Evolutionary conservation across 1,140 invertebrate genomes (phyloP), one percentile per base, ranked within the genome.

Genomic region (Orchestia grillus): DNA sequence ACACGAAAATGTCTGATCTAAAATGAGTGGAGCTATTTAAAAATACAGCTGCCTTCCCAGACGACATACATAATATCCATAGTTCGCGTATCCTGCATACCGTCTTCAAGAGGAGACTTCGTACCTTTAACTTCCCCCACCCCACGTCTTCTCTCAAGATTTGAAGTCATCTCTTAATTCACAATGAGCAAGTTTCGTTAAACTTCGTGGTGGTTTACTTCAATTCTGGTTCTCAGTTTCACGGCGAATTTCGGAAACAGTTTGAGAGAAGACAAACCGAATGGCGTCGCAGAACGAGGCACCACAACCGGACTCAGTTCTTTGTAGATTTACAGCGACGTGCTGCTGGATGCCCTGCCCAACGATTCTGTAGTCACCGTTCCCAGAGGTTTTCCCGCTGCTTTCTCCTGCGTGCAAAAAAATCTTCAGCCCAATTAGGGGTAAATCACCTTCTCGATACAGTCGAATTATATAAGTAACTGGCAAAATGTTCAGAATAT

Each of bases 331-430:
- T 94, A 45, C 92, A 47, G 8, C 43, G 92, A 94, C 40, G 92
- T 94, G 8, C 16, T 45, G 19, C 44, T 45, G 36, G 92, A 47
- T 47, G 41, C 43, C 0, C 44, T 94, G 11, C 92, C 92, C 0
- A 40, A 40, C 8, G 44, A 94, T 40, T 94, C 92, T 8, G 15
- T 44, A 36, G 92, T 94, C 3, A 94, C 43, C 15, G 92, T 94
- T 44, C 92, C 92, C 8, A 44, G 44, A 47, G 43, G 44, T 40
- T 94, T 94, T 47, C 92, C 92, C 11, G 44, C 92, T 47, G 92
- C 92, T 15, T 94, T 94, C 44, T 45, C 92, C 16, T 94, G 92
- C 36, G 43, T 94, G 43, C 40, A 94, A 45, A 94, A 94, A 28
- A 6, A 40, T 45, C 44, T n/a, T 94, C 43, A 94, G 0, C 41